Base-by-base conservation (phyloP, 2,888 invertebrate genomes). In the Barypeithes pellucidus region DNA sequence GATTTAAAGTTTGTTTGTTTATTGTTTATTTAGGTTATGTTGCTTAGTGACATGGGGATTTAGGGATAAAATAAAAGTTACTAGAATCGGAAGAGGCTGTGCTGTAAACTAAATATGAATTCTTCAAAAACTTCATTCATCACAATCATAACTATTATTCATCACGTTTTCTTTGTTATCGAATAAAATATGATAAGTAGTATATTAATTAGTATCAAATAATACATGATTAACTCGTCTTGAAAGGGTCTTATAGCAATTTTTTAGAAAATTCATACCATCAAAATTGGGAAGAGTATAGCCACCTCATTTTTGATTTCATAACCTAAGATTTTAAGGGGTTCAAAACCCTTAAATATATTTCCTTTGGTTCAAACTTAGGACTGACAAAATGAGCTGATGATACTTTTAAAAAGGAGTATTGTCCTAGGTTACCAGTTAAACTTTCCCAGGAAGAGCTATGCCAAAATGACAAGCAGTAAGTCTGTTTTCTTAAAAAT, bases 381-480 rank as follows among this genome's bases (percentile, higher is more conserved):
- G n/a, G n/a, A n/a, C n/a, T n/a, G n/a, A n/a, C n/a, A 72, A 70
- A 78, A 77, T 77, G 77, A 76, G 65, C 75, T 18, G 69, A 16
- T 76, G 1, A 52, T 75, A 43, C 69, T 71, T 50, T 29, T 77
- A 47, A 76, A 73, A 57, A 77, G 67, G 62, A 67, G 57, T 39
- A 16, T 76, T 12, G 22, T 73, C 41, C 65, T 76, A 52, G 62
- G 73, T 18, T 80, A 77, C 63, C 73, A 78, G 18, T 73, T 79
- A 47, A 78, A 78, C 62, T 77, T 79, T 76, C 80, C 78, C 36
- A 74, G 75, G 77, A 79, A 77, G 36, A 80, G 76, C 71, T 84
- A 84, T 76, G 83, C 84, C 2, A 83, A 82, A 76, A 82, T 81
- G 24, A 67, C 79, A 20, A 79, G 77, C 63, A 81, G 83, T 83